A percentile compares a stretch with the other conserved stretches of the same genome.
These are phyloP conservation scores for Smithornis capensis DNA, from an alignment of 2,113 vertebrate species.

Conservation along the genomic window DNA sequence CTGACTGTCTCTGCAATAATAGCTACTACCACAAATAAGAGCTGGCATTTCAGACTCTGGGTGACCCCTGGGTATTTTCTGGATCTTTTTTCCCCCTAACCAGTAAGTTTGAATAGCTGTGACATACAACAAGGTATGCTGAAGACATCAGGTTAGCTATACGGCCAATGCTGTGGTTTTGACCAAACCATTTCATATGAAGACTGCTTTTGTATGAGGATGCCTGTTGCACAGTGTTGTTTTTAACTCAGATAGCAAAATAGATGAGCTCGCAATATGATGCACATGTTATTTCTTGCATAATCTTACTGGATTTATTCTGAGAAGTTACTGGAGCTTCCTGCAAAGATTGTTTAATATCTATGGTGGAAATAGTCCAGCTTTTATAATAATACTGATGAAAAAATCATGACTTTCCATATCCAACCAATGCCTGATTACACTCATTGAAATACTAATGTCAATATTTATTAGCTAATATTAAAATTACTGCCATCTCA, in stretches of 20 bases:
- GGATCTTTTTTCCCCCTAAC: not conserved
- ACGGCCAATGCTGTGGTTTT: not conserved
- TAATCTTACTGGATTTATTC: not conserved
- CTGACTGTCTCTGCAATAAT: not conserved
- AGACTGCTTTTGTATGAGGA: not conserved
- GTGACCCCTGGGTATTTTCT: not conserved
- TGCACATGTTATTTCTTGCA: not conserved
- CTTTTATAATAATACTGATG: constrained; percentile 1
- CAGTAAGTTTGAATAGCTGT: not conserved
- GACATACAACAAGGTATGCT: not conserved
- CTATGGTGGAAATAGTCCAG: not conserved
- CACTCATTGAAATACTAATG: constrained; percentile 40
- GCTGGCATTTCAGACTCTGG: not conserved
- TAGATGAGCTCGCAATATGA: not conserved
- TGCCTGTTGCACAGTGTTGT: constrained; percentile 3
- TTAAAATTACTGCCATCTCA: constrained; percentile 13
- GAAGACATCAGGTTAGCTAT: not conserved
- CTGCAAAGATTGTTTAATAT: constrained; percentile 1
- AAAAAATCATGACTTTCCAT: constrained; percentile 9
- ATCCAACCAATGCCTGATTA: constrained; percentile 1
- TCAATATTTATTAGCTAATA: constrained; percentile 59
- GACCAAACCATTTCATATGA: not conserved
- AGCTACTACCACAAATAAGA: not conserved
- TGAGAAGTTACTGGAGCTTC: not conserved
- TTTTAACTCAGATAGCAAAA: not conserved